A percentile compares a stretch with the other conserved stretches of the same genome.
Conservation (phyloP, 1,140 invertebrate species). For the Prorops nasuta region DNA sequence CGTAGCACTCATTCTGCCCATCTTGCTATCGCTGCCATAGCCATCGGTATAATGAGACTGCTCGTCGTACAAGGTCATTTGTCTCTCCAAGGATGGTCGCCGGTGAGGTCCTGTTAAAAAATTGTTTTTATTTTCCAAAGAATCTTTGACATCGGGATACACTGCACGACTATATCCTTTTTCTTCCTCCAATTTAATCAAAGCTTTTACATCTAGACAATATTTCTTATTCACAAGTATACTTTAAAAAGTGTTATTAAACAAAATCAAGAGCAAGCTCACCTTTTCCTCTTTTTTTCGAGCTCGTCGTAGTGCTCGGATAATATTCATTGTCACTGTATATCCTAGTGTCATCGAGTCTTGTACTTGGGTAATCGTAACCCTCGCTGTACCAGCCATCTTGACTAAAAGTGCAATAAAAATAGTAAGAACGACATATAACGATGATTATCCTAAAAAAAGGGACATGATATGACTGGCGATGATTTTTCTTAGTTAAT, state of each 20-base stretch:
- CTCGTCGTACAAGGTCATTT: conserved; percentile 78
- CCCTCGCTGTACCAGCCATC: conserved; percentile 55
- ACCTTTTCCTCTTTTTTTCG: conserved; percentile 47
- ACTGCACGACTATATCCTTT: too few relatives aligned
- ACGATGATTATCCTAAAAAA: background rate
- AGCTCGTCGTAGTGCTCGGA: conserved; percentile 42
- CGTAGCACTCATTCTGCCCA: conserved; percentile 44
- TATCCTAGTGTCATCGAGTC: conserved; percentile 48
- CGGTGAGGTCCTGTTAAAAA: conserved; percentile 55
- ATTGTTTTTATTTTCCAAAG: conserved; percentile 39
- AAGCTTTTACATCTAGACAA: too few relatives aligned
- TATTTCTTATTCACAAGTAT: too few relatives aligned
- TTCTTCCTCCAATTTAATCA: too few relatives aligned
- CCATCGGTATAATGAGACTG: conserved; percentile 47
- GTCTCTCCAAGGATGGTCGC: conserved; percentile 75
- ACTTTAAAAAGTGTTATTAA: too few relatives aligned
- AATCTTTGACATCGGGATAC: too few relatives aligned
- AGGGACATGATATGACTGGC: background rate
- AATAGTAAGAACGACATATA: too few relatives aligned
- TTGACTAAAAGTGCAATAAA: conserved; percentile 53
- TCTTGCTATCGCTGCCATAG: conserved; percentile 37
- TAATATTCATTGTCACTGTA: conserved; percentile 56
- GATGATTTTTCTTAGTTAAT: too few relatives aligned
- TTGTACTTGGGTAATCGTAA: conserved; percentile 51
- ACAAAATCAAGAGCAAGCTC: too few relatives aligned